Percentiles rank a stretch among this genome's conserved stretches.
Conservation (phyloP, 2,113 vertebrate species). For the Ovis canadensis region DNA sequence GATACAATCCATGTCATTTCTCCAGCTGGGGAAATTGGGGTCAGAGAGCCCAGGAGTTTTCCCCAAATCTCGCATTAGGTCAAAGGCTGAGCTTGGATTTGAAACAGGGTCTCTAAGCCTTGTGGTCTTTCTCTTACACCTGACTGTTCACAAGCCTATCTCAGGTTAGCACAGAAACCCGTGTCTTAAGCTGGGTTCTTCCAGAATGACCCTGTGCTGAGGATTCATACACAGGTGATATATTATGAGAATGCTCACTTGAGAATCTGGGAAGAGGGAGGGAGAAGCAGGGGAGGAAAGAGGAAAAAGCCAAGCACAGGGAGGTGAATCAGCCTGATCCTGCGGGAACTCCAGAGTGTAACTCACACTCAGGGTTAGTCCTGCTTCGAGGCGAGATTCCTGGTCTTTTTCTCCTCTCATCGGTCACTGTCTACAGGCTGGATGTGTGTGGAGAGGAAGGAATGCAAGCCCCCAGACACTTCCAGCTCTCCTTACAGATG, state of each 20-base stretch:
- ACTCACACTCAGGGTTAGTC: too few relatives aligned
- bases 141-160: background rate
- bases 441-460: background rate
- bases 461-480: too few relatives aligned
- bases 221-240: background rate
- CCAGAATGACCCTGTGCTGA: background rate
- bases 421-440: background rate
- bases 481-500: background rate
- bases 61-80: background rate
- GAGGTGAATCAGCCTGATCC: background rate
- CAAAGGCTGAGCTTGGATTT: background rate
- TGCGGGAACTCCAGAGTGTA: rapidly evolving
- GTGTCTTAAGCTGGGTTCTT: background rate
- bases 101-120: background rate
- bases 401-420: background rate
- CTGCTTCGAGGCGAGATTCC: background rate
- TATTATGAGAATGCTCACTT: background rate
- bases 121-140: background rate
- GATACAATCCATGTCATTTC: background rate
- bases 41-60: background rate
- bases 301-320: background rate
- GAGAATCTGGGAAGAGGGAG: background rate
- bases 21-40: background rate
- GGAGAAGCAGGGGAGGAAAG: background rate
- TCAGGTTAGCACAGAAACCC: background rate